Evolutionary conservation across 2,888 invertebrate species (phyloP), one percentile per base, ranked within the genome.

Genomic region (Epistrophe eligans): DNA sequence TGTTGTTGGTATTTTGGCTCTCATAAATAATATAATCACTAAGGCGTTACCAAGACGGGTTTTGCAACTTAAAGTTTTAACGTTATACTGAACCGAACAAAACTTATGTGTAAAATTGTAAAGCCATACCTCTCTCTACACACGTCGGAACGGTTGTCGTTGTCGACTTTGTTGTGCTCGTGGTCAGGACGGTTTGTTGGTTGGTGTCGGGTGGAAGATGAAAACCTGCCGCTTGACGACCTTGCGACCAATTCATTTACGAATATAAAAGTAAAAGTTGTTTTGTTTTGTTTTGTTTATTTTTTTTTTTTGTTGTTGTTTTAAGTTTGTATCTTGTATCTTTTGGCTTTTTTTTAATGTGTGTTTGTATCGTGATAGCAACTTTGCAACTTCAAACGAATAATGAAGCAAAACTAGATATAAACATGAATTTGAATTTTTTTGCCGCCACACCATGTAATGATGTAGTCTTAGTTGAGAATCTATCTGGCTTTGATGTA

Each of bases 241-340:
- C 92, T 92, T 92, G 92, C 92, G 92, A 91, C 91, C 90, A 90
- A 91, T 92, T 91, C 90, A 90, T 89, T 70, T 89, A 79, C 85
- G 83, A 87, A 87, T 79, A 79, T 24, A 24, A 87, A 87, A 87
- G 87, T 87, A 87, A 87, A 87, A 87, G 87, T 83, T 87, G 87
- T 87, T 87, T 87, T 66, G 76, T 72, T 87, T 81, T 64, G 70
- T 58, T 58, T 32, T 4, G n/a, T 10, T 17, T 52, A 60, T 57
- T 52, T 24, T 43, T 57, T 76, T 87, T 83, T 76, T 60, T 60
- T 67, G 71, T n/a, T n/a, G n/a, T n/a, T n/a, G n/a, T n/a, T n/a
- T n/a, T n/a, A n/a, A n/a, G n/a, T 64, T 52, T 52, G 58, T 77
- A 38, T 48, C 45, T 67, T 57, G 70, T 66, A 74, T 81, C 72